A percentile compares a stretch with the other conserved stretches of the same genome.
Evolutionary conservation across 1,140 invertebrate genomes (phyloP).

Genomic region (Calycopis cecrops): DNA sequence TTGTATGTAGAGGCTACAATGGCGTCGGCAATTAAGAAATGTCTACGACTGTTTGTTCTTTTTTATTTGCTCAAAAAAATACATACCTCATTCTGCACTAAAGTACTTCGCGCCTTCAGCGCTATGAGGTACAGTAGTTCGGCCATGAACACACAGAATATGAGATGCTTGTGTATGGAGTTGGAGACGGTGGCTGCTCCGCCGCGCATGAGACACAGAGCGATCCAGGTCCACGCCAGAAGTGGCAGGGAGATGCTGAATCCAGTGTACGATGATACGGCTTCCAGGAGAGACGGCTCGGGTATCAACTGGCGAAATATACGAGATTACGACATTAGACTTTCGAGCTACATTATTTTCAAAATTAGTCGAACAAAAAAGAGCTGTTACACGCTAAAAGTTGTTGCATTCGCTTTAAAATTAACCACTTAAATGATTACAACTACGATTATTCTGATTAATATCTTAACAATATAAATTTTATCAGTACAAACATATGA

Average conservation of each 20-base stretch:
- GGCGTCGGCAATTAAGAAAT: no score
- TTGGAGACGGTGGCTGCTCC: constrained; percentile 92
- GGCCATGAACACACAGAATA: constrained; percentile 90
- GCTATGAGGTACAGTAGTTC: constrained; percentile 92
- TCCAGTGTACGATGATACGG: constrained; percentile 91
- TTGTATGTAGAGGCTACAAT: no score
- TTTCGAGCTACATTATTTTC: no score
- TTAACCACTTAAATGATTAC: no score
- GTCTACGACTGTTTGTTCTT: no score
- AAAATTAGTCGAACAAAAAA: no score
- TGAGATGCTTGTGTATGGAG: constrained; percentile 94
- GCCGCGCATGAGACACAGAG: constrained; percentile 85
- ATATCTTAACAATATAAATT: no score
- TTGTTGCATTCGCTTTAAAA: no score
- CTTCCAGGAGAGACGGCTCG: constrained; percentile 88
- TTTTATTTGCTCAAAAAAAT: no score
- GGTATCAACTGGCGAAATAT: constrained; percentile 80
- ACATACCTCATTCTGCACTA: constrained; percentile 84
- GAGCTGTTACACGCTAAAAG: no score
- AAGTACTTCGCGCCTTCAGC: constrained; percentile 83
- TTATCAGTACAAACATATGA: no score
- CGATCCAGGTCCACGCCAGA: constrained; percentile 83
- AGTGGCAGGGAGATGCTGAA: constrained; percentile 90
- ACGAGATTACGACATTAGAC: not conserved
- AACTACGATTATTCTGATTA: no score